Conservation (phyloP, 2,797 vertebrate genomes). For the Diplodus puntazzo region DNA sequence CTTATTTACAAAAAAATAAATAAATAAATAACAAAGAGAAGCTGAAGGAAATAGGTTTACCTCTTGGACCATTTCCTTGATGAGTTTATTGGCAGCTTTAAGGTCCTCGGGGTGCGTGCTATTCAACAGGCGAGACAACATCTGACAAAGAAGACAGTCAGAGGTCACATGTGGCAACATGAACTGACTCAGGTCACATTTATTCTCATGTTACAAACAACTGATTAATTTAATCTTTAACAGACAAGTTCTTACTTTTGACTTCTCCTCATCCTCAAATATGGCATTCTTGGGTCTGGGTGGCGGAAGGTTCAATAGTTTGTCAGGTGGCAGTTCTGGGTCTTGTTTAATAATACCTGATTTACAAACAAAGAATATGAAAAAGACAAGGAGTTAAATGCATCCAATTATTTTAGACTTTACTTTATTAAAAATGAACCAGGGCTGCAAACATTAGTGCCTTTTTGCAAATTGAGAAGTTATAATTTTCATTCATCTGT, state of each 20-base stretch:
- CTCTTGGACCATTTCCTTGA: constrained; percentile 99
- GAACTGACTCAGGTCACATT: neutral
- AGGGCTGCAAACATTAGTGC: neutral
- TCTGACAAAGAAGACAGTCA: constrained; percentile 79
- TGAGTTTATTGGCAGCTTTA: constrained; percentile 97
- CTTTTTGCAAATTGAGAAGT: neutral
- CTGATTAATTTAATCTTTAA: neutral
- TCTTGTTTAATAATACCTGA: constrained; percentile 96
- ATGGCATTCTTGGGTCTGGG: constrained; percentile 96
- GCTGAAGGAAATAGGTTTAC: constrained; percentile 73
- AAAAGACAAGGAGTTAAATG: constrained; percentile 5
- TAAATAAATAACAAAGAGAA: no score
- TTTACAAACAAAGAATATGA: constrained; percentile 43
- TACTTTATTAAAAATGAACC: neutral
- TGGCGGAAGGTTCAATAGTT: constrained; percentile 88
- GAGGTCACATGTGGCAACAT: neutral
- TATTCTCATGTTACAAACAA: neutral
- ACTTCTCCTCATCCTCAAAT: constrained; percentile 98
- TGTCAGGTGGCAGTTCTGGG: constrained; percentile 91
- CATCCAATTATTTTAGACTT: neutral
- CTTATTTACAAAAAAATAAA: no score
- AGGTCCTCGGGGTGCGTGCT: constrained; percentile 97
- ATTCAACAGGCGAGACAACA: constrained; percentile 94
- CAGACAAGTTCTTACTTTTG: constrained; percentile 87
- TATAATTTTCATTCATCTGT: neutral